These are phyloP conservation scores for Nasonovia ribisnigri DNA, from an alignment of 2,888 invertebrate species.

Conservation along the genomic window DNA sequence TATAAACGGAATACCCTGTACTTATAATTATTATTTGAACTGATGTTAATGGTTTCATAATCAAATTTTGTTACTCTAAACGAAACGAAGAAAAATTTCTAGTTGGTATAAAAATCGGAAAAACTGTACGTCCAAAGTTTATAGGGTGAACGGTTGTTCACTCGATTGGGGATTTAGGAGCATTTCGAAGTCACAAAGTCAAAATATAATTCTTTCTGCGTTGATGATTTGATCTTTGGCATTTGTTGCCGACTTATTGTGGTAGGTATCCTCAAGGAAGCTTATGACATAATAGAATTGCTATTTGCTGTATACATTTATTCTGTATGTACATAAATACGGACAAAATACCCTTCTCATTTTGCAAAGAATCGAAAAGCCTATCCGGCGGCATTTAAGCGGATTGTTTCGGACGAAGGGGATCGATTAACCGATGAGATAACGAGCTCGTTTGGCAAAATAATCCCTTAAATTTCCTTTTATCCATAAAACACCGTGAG, in stretches of 20 bases:
- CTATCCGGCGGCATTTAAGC: neutral
- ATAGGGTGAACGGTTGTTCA: too few relatives aligned
- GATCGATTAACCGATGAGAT: slow-evolving; percentile 19
- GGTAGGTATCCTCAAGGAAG: neutral
- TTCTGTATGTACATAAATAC: neutral
- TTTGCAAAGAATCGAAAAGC: neutral
- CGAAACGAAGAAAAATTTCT: neutral
- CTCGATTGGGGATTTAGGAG: neutral
- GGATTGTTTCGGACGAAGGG: slow-evolving; percentile 12
- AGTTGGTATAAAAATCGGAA: neutral
- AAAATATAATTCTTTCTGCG: neutral
- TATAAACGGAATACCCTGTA: neutral
- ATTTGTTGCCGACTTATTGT: neutral
- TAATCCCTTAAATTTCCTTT: neutral
- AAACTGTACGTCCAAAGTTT: neutral
- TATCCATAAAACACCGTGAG: neutral
- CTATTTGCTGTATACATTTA: neutral
- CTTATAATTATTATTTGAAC: neutral
- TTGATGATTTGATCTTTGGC: slow-evolving; percentile 11
- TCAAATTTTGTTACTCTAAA: neutral
- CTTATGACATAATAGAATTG: neutral
- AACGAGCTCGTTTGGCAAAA: slow-evolving; percentile 4
- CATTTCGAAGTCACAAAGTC: neutral
- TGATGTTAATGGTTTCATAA: neutral
- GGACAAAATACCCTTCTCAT: neutral